These are phyloP conservation scores for Xenopus laevis DNA, from an alignment of 2,113 vertebrate species.

Conservation along the genomic window DNA sequence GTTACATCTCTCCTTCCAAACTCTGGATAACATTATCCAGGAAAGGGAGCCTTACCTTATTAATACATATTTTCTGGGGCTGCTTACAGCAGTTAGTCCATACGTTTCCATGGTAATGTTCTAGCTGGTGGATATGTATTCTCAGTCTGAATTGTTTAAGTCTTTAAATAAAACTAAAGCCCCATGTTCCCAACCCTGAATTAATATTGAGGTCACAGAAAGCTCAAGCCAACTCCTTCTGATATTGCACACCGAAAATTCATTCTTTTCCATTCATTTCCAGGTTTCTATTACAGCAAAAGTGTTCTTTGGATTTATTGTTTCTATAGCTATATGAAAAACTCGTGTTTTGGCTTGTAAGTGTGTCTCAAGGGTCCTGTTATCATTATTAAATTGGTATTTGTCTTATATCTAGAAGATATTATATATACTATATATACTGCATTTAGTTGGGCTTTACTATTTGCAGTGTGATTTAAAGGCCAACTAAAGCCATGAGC, in stretches of 20 bases:
- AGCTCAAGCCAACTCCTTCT: neutral
- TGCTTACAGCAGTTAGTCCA: constrained; percentile 2
- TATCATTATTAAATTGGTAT: too few relatives aligned
- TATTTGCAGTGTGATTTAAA: too few relatives aligned
- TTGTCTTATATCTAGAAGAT: too few relatives aligned
- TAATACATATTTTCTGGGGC: constrained; percentile 1
- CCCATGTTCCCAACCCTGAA: constrained; percentile 15
- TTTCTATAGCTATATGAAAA: too few relatives aligned
- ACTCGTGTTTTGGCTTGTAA: too few relatives aligned
- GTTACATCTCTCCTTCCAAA: too few relatives aligned
- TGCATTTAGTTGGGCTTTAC: too few relatives aligned
- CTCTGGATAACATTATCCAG: neutral
- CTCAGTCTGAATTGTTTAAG: constrained; percentile 41
- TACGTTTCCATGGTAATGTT: constrained; percentile 33
- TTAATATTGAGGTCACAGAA: constrained; percentile 9
- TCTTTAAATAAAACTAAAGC: constrained; percentile 39
- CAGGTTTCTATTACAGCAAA: too few relatives aligned
- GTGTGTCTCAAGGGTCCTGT: too few relatives aligned
- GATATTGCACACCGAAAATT: neutral
- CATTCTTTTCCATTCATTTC: neutral
- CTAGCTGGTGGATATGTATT: constrained; percentile 26
- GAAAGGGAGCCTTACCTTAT: neutral
- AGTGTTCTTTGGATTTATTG: too few relatives aligned
- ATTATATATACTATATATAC: too few relatives aligned
- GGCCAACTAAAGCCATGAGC: too few relatives aligned